Percentiles rank a stretch among this genome's conserved stretches.
Evolutionary conservation across 1,140 invertebrate species (phyloP).

Genomic region (Eciton burchellii): DNA sequence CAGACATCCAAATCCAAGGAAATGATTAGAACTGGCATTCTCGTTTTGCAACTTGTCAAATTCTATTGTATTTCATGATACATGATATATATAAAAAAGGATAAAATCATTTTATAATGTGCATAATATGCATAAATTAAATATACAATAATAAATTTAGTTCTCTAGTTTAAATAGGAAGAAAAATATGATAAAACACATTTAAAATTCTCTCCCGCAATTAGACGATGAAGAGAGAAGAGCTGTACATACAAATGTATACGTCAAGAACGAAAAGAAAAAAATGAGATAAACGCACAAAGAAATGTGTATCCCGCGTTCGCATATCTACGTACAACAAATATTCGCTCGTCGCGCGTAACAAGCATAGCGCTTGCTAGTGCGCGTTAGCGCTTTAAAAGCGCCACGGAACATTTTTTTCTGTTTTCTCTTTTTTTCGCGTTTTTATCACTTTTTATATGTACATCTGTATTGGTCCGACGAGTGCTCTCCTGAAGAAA

Average conservation of each 20-base stretch:
- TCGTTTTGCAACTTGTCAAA: background rate
- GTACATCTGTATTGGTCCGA: slow-evolving; percentile 69
- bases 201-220: slow-evolving; percentile 9
- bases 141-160: too few relatives aligned
- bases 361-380: slow-evolving; percentile 35
- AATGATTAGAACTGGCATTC: background rate
- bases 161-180: slow-evolving; percentile 13
- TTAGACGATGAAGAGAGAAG: background rate
- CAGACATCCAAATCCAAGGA: slow-evolving; percentile 14
- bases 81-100: background rate
- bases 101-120: background rate
- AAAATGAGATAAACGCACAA: slow-evolving; percentile 32
- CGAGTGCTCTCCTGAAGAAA: slow-evolving; percentile 65
- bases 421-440: slow-evolving; percentile 13
- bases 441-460: slow-evolving; percentile 51
- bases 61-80: background rate
- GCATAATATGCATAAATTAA: too few relatives aligned
- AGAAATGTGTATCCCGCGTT: slow-evolving; percentile 42
- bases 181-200: background rate
- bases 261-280: background rate
- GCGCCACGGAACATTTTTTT: slow-evolving; percentile 68
- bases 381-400: slow-evolving; percentile 11
- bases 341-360: slow-evolving; percentile 17
- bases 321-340: slow-evolving; percentile 21
- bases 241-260: background rate